Conservation (phyloP, 2,797 vertebrate genomes). For the Alauda arvensis region DNA sequence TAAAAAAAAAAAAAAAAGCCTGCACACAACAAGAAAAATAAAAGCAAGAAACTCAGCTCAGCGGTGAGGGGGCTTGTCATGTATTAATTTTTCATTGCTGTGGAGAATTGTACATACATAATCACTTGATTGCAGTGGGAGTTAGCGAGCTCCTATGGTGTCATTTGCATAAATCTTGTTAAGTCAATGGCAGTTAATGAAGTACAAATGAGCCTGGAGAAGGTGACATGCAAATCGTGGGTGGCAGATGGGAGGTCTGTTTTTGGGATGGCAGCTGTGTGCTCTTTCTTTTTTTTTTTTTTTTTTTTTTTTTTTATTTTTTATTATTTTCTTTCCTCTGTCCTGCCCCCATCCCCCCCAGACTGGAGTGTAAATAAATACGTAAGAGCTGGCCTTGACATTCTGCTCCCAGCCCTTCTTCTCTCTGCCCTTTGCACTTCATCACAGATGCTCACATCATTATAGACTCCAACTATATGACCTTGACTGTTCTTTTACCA, state of each 20-base stretch:
- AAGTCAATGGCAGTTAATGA: slow-evolving; percentile 89
- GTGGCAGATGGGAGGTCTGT: slow-evolving; percentile 88
- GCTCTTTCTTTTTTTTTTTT: slow-evolving; percentile 33
- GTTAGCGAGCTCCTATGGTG: slow-evolving; percentile 77
- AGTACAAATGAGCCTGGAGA: slow-evolving; percentile 87
- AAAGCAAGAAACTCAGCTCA: slow-evolving; percentile 64
- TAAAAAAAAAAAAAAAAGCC: not conserved
- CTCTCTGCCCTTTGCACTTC: not conserved
- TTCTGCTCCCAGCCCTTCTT: slow-evolving; percentile 15
- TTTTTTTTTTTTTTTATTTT: slow-evolving; percentile 13
- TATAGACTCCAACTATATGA: not conserved
- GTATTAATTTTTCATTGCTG: slow-evolving; percentile 83
- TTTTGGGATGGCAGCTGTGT: slow-evolving; percentile 80
- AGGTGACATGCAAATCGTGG: slow-evolving; percentile 83
- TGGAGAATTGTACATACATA: slow-evolving; percentile 81
- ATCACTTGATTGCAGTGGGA: slow-evolving; percentile 82
- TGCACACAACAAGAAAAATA: slow-evolving; percentile 62
- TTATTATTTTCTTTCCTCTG: not conserved
- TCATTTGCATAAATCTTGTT: slow-evolving; percentile 90
- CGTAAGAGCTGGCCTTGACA: slow-evolving; percentile 26
- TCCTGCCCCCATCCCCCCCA: not conserved
- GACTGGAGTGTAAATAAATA: slow-evolving; percentile 49
- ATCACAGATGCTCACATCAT: not conserved
- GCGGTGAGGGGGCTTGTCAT: slow-evolving; percentile 74
- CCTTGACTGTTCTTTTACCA: slow-evolving; percentile 16